Conservation (phyloP, 2,797 vertebrate species). For the Oceanodroma leucorhoa region DNA sequence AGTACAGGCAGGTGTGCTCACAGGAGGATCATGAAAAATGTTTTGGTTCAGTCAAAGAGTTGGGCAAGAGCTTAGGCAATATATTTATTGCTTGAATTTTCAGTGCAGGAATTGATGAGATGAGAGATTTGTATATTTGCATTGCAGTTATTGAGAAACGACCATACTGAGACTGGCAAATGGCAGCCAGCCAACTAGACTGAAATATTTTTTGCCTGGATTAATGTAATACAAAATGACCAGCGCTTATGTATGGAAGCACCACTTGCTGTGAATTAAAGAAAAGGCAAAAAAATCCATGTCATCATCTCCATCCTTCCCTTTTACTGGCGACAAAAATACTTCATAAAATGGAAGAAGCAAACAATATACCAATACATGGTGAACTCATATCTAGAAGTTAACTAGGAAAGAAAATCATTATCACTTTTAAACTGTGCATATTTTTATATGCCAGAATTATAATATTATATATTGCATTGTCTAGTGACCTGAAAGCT, state of each 20-base stretch:
- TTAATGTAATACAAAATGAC: not conserved
- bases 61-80: not conserved
- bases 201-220: not conserved
- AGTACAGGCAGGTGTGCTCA: not conserved
- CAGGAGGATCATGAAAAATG: not conserved
- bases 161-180: not conserved
- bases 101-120: not conserved
- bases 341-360: not conserved
- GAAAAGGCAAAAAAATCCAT: not conserved
- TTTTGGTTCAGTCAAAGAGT: not conserved
- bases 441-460: not conserved
- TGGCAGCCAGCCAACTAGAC: not conserved
- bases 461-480: not conserved
- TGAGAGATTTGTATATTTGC: not conserved
- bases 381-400: not conserved
- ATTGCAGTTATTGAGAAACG: not conserved
- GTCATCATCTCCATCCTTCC: not conserved
- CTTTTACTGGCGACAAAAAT: not conserved
- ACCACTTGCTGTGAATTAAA: not conserved
- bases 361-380: not conserved
- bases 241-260: not conserved
- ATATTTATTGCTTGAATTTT: not conserved
- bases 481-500: not conserved
- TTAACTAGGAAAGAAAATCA: not conserved
- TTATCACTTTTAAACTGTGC: not conserved